A percentile compares a stretch with the other conserved stretches of the same genome.
Evolutionary conservation across 2,113 vertebrate genomes (phyloP).

Genomic region (Paratilapia polleni): DNA sequence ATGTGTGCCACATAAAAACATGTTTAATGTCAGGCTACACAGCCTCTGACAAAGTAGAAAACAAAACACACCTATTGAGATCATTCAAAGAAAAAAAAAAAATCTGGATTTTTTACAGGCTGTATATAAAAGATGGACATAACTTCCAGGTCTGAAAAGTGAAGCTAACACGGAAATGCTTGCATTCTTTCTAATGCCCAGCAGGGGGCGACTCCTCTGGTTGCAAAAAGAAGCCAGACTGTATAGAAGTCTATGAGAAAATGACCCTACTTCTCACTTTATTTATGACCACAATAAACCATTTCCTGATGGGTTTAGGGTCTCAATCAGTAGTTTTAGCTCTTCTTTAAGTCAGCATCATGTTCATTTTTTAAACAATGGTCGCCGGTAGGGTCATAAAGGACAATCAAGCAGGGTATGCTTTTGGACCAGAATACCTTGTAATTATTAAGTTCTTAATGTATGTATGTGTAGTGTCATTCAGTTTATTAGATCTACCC

Average conservation of each 20-base stretch:
- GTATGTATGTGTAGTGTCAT: background rate
- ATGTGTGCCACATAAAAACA: conserved; percentile 38
- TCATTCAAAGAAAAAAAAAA: conserved; percentile 17
- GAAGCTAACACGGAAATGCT: background rate
- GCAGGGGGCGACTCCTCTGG: background rate
- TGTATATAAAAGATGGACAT: background rate
- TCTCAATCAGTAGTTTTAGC: background rate
- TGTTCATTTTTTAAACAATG: no score
- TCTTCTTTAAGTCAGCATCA: background rate
- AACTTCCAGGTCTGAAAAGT: background rate
- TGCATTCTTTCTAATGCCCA: background rate
- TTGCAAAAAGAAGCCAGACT: background rate
- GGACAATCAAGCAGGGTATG: background rate
- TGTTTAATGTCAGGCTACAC: conserved; percentile 45
- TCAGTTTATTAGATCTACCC: background rate
- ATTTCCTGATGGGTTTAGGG: background rate
- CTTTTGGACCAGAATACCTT: background rate
- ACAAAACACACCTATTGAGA: conserved; percentile 12
- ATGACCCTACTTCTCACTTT: background rate
- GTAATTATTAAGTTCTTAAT: background rate
- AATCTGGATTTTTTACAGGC: background rate
- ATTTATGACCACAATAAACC: background rate
- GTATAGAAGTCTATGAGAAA: background rate
- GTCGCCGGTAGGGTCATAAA: background rate
- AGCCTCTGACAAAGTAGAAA: conserved; percentile 29